Base-by-base conservation (phyloP, 2,113 vertebrate genomes). In the Bubo scandiacus region DNA sequence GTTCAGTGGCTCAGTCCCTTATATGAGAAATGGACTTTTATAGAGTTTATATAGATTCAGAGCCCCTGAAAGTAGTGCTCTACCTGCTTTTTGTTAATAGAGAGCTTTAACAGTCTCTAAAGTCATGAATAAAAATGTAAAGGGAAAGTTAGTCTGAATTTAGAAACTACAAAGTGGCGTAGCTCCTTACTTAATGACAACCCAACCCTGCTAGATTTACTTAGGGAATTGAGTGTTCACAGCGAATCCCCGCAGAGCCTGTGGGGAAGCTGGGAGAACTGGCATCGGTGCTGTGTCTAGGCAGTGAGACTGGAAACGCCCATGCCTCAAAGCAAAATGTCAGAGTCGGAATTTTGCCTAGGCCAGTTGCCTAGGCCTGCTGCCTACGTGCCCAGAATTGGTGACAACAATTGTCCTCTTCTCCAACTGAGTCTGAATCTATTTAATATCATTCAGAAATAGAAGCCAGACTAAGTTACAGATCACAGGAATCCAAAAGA, bases 201-300 rank as follows among this genome's bases (percentile, higher is more conserved):
- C 16, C 21, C 10, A 17, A 12, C 32, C 59, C 22, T 86, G 51
- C 65, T 1, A 4, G 29, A 20, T 52, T 92, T 49, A 38, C 40
- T 52, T 14, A 15, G 21, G 13, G 52, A 75, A 82, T 26, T 62
- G 51, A 20, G 59, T 1, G 14, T 18, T 81, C 65, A 25, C 20
- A 34, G 38, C 1, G 4, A 80, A 45, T 36, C 11, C 22, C 34
- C 0, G 0, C 36, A 45, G 84, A 57, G 40, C 36, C 51, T 34
- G 11, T 1, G 2, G 61, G 18, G 47, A 65, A 68, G 49, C 25
- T 90, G 72, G 22, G 36, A 58, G 29, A 73, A 36, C 17, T 89
- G 75, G 36, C 65, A 61, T 2, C 0, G 0, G 5, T 62, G 67
- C 26, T 5, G 2, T 14, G 40, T 3, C 4, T 1, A 14, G 54